These are phyloP conservation scores for Nomada fucata DNA, from an alignment of 2,888 invertebrate genomes.

Conservation along the genomic window DNA sequence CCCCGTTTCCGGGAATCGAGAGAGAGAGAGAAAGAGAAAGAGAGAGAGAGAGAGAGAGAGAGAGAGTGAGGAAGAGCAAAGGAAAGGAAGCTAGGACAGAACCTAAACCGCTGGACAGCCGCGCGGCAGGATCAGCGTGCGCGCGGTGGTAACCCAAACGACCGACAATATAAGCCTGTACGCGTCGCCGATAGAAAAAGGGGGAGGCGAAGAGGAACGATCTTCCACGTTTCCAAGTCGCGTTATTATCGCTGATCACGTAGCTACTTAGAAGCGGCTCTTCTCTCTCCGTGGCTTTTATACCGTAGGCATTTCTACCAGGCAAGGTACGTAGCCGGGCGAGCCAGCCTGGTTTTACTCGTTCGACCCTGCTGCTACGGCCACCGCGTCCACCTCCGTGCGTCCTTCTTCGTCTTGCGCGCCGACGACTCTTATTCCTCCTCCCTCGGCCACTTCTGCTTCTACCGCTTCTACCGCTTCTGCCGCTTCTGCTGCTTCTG, in stretches of 20 bases:
- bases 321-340: conserved; percentile 69
- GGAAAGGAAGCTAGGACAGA: conserved; percentile 49
- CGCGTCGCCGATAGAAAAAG: conserved; percentile 64
- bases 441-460: conserved; percentile 22
- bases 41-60: not conserved
- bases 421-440: conserved; percentile 46
- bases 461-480: conserved; percentile 23
- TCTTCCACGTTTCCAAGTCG: conserved; percentile 77
- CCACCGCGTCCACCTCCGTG: conserved; percentile 64
- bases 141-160: conserved; percentile 61
- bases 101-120: conserved; percentile 53
- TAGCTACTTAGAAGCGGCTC: conserved; percentile 83
- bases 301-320: conserved; percentile 67
- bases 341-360: conserved; percentile 80
- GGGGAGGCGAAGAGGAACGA: conserved; percentile 70
- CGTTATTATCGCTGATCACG: conserved; percentile 84
- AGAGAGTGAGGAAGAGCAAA: conserved; percentile 22
- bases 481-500: conserved; percentile 16
- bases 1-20: conserved; percentile 67
- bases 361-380: conserved; percentile 67
- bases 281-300: conserved; percentile 74
- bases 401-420: conserved; percentile 38
- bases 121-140: conserved; percentile 28
- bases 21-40: not conserved
- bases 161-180: conserved; percentile 61